A percentile compares a stretch with the other conserved stretches of the same genome.
Evolutionary conservation across 2,113 vertebrate species (phyloP).

Genomic region (Oenanthe oenanthe): DNA sequence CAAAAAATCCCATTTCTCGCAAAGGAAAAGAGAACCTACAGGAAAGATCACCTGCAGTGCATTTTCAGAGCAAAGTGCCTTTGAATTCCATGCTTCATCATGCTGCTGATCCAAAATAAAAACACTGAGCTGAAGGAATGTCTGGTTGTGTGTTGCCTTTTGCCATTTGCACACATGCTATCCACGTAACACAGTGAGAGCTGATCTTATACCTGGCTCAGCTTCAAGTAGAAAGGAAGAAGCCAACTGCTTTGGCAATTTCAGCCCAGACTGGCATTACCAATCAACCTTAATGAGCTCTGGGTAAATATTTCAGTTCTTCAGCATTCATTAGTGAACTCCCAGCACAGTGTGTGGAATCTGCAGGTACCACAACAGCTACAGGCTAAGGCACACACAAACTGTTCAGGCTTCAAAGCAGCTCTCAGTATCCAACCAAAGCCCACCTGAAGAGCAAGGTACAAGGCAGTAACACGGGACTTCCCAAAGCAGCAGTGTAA

Average conservation of each 20-base stretch:
- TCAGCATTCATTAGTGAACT: neutral
- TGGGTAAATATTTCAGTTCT: constrained; percentile 1
- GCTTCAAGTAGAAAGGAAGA: neutral
- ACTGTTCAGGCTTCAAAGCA: neutral
- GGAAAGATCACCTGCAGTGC: neutral
- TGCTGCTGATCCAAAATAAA: neutral
- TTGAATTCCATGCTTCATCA: neutral
- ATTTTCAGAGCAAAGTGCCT: neutral
- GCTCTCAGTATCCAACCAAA: neutral
- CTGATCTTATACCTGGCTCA: neutral
- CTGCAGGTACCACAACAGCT: neutral
- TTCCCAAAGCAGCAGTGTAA: neutral
- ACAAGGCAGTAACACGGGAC: neutral
- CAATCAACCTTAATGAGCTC: neutral
- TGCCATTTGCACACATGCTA: neutral
- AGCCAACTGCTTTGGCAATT: neutral
- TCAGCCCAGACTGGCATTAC: neutral
- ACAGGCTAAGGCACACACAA: neutral
- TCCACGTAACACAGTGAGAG: neutral
- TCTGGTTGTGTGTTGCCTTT: neutral
- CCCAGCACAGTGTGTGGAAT: neutral
- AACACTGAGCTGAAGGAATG: neutral
- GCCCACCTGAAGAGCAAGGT: neutral
- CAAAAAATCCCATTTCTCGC: neutral
- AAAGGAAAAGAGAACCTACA: neutral